Evolutionary conservation across 2,797 vertebrate species (phyloP), one percentile per base, ranked within the genome.

Genomic region (Momotus momota): DNA sequence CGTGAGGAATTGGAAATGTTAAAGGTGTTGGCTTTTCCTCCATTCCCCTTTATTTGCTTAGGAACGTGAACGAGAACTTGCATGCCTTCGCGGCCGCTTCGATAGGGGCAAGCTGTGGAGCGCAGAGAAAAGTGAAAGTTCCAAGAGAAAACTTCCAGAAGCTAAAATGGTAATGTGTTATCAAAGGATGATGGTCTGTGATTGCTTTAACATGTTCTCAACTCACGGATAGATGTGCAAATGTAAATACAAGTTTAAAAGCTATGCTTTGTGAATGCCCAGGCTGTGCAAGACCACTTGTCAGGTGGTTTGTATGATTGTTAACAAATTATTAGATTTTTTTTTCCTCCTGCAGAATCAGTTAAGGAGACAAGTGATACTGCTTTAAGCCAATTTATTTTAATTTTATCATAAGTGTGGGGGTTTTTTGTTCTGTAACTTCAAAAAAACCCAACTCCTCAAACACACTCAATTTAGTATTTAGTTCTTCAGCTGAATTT

Each of bases 61-160:
- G 99, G 99, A 99, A 93, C 98, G 99, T 46, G 99, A 99, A 82
- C 97, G 97, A 73, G 99, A 99, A 91, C 98, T 99, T 82, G 98
- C 98, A 60, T 98, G 98, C 95, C 98, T 99, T 77, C 98, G 99
- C 57, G 98, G 95, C 93, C 98, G 98, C 35, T 98, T 99, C 97
- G 99, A 99, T 94, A 99, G 98, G 78, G 98, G 98, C 60, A 98
- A 91, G 90, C 97, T 98, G 79, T 97, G 98, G 96, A 98, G 98
- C 89, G 93, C 93, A 6, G 98, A 98, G 94, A 98, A 97, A 97
- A 98, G 97, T 21, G 97, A 97, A 81, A 94, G 54, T 17, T 84
- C 90, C 1, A 97, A 97, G 86, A 96, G 70, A 77, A 98, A 95
- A 81, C 69, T 67, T 57, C 91, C 78, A 70, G 97, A 98, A 82